phyloP scores from a whole-genome alignment of 2,797 vertebrate genomes.

The Harpagifer antarcticus region DNA sequence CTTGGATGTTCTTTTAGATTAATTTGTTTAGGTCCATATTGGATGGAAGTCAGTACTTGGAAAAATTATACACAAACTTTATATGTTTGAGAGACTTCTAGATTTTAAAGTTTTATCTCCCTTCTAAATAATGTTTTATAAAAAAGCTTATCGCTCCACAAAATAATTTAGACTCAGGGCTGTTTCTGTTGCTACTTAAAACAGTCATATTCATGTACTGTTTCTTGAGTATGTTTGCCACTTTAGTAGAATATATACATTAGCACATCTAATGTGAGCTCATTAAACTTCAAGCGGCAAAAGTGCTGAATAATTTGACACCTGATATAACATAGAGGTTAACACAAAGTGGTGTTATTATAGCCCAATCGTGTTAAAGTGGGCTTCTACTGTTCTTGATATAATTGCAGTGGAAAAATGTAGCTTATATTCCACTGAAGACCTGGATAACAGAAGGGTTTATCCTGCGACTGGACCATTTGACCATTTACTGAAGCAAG shows the following conservation, averaged over 20 bases:
- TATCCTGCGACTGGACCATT: not conserved
- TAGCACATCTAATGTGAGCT: conserved; percentile 15
- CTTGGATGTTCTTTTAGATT: conserved; percentile 67
- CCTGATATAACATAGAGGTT: not conserved
- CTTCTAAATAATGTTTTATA: conserved; percentile 40
- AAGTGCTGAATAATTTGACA: conserved; percentile 1
- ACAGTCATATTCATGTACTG: conserved; percentile 24
- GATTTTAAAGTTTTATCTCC: conserved; percentile 55
- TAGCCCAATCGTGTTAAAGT: not conserved
- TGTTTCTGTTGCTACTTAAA: conserved; percentile 23
- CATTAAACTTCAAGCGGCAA: conserved; percentile 13
- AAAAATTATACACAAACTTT: conserved; percentile 54
- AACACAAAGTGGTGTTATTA: not conserved
- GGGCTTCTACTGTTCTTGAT: not conserved
- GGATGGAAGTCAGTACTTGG: conserved; percentile 80
- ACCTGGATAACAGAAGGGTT: not conserved
- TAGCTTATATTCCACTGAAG: conserved; percentile 2
- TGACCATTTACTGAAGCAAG: not conserved
- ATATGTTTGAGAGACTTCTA: conserved; percentile 64
- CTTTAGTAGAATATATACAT: conserved; percentile 26
- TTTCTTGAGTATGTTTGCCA: conserved; percentile 14
- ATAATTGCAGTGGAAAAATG: not conserved
- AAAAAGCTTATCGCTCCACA: conserved; percentile 28
- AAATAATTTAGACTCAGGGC: conserved; percentile 30
- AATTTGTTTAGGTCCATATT: conserved; percentile 82